Percentiles rank a stretch among this genome's conserved stretches.
phyloP scores from a whole-genome alignment of 2,888 invertebrate genomes.

The Choristoneura rosaceana region DNA sequence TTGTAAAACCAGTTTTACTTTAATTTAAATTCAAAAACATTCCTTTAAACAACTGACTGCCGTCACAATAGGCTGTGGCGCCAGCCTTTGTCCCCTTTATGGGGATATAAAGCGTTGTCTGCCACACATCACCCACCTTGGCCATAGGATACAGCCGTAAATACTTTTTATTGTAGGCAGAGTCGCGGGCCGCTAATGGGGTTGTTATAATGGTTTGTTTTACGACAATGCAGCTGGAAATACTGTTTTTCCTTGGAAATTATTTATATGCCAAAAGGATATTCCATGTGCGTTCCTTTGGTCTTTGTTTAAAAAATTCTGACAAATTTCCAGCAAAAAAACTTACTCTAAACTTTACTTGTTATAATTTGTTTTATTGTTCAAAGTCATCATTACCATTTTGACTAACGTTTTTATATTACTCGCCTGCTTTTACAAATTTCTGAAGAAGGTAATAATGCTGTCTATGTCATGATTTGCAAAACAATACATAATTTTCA shows the following conservation, averaged over 20 bases:
- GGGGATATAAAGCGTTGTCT: conserved; percentile 68
- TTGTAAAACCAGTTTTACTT: not conserved
- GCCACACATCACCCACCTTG: conserved; percentile 57
- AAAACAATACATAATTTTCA: too few relatives aligned
- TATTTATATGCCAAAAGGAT: conserved; percentile 8
- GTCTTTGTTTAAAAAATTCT: too few relatives aligned
- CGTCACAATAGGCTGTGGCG: conserved; percentile 23
- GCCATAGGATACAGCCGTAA: conserved; percentile 53
- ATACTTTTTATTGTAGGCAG: conserved; percentile 44
- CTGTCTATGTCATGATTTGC: too few relatives aligned
- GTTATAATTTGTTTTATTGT: not conserved
- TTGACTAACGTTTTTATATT: too few relatives aligned
- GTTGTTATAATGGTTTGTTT: conserved; percentile 37
- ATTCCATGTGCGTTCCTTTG: not conserved
- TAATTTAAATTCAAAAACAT: conserved; percentile 1
- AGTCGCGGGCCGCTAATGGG: conserved; percentile 31
- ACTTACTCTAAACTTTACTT: not conserved
- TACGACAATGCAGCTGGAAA: conserved; percentile 26
- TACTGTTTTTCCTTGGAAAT: conserved; percentile 9
- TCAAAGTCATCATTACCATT: too few relatives aligned
- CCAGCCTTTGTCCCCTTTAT: conserved; percentile 62
- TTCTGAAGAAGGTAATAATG: too few relatives aligned
- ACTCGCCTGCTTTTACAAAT: too few relatives aligned
- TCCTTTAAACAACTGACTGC: conserved; percentile 17
- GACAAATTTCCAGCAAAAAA: not conserved